These are phyloP conservation scores for Oncorhynchus mykiss DNA, from an alignment of 2,113 vertebrate species.

Conservation along the genomic window DNA sequence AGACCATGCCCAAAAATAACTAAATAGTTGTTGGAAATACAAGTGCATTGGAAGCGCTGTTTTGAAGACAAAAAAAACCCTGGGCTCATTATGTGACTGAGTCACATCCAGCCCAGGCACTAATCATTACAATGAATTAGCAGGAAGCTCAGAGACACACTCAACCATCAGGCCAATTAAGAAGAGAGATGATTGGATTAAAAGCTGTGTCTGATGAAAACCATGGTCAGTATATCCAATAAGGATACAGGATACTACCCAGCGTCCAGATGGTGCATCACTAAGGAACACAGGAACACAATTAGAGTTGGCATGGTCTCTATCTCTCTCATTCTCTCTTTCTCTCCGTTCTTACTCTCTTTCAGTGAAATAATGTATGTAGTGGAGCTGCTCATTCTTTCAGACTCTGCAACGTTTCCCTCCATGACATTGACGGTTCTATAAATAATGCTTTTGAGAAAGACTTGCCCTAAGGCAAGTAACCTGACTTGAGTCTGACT, in stretches of 20 bases:
- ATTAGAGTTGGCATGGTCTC: constrained; percentile 25
- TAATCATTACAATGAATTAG: constrained; percentile 27
- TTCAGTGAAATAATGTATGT: too few relatives aligned
- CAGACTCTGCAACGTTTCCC: too few relatives aligned
- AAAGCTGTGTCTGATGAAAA: constrained; percentile 32
- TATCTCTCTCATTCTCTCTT: neutral
- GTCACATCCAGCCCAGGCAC: neutral
- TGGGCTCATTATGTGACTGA: neutral
- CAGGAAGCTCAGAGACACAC: constrained; percentile 37
- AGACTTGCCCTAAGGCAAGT: neutral
- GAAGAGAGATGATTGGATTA: constrained; percentile 21
- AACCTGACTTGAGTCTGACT: too few relatives aligned
- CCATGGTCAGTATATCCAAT: constrained; percentile 36
- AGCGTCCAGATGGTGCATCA: constrained; percentile 39
- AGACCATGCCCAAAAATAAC: neutral
- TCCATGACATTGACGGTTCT: too few relatives aligned
- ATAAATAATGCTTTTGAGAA: neutral
- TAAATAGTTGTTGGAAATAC: neutral
- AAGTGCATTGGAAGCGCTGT: neutral
- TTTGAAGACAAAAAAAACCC: neutral
- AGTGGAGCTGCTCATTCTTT: too few relatives aligned
- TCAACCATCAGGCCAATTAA: constrained; percentile 49
- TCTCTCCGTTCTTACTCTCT: too few relatives aligned
- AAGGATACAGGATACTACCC: constrained; percentile 17
- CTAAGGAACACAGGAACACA: constrained; percentile 38